These are phyloP conservation scores for Baronia brevicornis DNA, from an alignment of 2,888 invertebrate species.

Conservation along the genomic window DNA sequence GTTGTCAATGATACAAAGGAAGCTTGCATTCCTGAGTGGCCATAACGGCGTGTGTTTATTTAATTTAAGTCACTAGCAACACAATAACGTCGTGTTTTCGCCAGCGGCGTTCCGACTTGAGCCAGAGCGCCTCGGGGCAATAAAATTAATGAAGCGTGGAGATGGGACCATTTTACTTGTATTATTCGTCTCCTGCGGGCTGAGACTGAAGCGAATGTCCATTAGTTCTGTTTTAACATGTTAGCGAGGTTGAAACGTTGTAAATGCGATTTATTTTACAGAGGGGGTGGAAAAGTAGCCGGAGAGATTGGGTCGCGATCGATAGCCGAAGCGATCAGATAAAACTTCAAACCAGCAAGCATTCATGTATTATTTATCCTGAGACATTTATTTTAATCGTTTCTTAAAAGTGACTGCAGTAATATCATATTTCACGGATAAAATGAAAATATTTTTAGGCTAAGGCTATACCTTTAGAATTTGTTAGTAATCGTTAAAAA, in stretches of 20 bases:
- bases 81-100: slow-evolving; percentile 71
- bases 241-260: slow-evolving; percentile 75
- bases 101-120: slow-evolving; percentile 56
- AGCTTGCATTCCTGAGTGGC: slow-evolving; percentile 53
- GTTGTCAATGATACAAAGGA: slow-evolving; percentile 65
- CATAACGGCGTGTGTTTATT: slow-evolving; percentile 70
- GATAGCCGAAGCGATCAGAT: slow-evolving; percentile 53
- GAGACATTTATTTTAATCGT: too few species aligned
- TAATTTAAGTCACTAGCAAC: slow-evolving; percentile 69
- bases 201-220: slow-evolving; percentile 75
- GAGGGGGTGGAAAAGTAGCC: slow-evolving; percentile 70
- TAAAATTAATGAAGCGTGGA: slow-evolving; percentile 76
- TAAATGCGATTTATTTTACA: slow-evolving; percentile 73
- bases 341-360: slow-evolving; percentile 32
- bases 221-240: slow-evolving; percentile 77
- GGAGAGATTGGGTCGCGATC: slow-evolving; percentile 58
- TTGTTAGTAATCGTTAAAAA: too few species aligned
- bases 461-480: too few species aligned
- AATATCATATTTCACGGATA: too few species aligned
- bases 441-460: too few species aligned
- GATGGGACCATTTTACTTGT: slow-evolving; percentile 76
- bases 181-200: slow-evolving; percentile 75
- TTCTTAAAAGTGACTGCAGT: too few species aligned
- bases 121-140: slow-evolving; percentile 69
- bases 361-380: slow-evolving; percentile 15